Base-by-base conservation (phyloP, 2,113 vertebrate species). In the Ploceus nigricollis region DNA sequence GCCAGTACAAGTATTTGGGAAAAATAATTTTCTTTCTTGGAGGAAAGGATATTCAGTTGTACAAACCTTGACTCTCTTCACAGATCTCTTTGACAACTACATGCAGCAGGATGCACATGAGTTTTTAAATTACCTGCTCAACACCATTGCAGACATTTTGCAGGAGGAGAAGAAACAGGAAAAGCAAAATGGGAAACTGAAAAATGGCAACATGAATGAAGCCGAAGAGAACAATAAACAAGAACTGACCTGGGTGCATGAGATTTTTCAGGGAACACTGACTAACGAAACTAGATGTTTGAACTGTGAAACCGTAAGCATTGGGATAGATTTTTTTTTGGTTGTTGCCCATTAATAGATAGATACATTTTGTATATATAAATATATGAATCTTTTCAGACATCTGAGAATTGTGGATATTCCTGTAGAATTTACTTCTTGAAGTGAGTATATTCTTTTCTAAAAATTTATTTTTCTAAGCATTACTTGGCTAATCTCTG, bases 81-180 rank as follows among this genome's bases (percentile, higher is more conserved):
- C 97, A 99, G 99, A 99, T 98, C 98, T 99, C 96, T 99, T 99
- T 91, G 99, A 99, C 96, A 99, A 99, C 98, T 99, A 99, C 98
- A 99, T 99, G 99, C 99, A 99, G 92, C 99, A 99, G 97, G 99
- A 99, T 31, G 99, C 99, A 57, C 99, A 99, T 7, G 99, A 99
- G 80, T 99, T 99, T 98, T 98, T 99, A 94, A 99, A 99, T 98
- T 99, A 99, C 97, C 98, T 99, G 97, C 98, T 99, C 82, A 99
- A 99, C 98, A 99, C 99, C 16, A 99, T 99, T 70, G 99, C 99
- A 13, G 99, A 99, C 97, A 99, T 99, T 97, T 98, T 99, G 92
- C 99, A 99, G 96, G 99, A 99, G 95, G 99, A 99, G 98, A 99
- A 99, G 97, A 99, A 99, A 95, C 99, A 99, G 92, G 99, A 99